Percentiles rank a stretch among this genome's conserved stretches.
These are phyloP conservation scores for Ectropis crepuscularia DNA, from an alignment of 2,888 invertebrate species.

Conservation along the genomic window DNA sequence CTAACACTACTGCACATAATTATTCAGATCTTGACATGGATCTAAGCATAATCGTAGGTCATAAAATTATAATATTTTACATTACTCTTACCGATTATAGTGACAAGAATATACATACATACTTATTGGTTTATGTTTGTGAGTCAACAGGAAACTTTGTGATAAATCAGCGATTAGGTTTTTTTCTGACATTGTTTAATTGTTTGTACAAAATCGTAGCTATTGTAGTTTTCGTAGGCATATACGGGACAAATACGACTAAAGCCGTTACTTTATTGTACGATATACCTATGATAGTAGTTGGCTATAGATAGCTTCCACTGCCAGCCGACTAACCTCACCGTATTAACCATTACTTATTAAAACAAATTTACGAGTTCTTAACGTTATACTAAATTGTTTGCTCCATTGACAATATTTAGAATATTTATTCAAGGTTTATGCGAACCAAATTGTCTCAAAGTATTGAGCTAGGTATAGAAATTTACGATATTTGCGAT, in stretches of 20 bases:
- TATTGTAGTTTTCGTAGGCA: conserved; percentile 8
- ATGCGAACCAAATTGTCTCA: too few species aligned
- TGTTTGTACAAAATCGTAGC: conserved; percentile 4
- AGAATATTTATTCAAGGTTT: too few species aligned
- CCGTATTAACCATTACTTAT: too few species aligned
- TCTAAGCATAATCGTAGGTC: conserved; percentile 8
- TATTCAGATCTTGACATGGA: conserved; percentile 18
- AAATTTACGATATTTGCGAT: too few species aligned
- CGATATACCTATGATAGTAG: too few species aligned
- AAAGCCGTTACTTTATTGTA: too few species aligned
- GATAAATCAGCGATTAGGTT: conserved; percentile 13
- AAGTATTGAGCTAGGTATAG: too few species aligned
- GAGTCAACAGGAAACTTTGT: conserved; percentile 10
- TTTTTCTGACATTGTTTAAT: background rate
- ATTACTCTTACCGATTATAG: background rate
- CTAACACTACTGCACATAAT: background rate
- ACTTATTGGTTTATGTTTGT: background rate
- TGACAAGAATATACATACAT: background rate
- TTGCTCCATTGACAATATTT: too few species aligned
- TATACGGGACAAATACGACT: background rate
- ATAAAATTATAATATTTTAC: conserved; percentile 11
- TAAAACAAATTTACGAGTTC: too few species aligned
- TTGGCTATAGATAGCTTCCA: too few species aligned
- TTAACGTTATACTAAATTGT: too few species aligned
- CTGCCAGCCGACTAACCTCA: too few species aligned